Evolutionary conservation across 2,797 vertebrate species (phyloP).

Genomic region (Pangasius mekongensis): DNA sequence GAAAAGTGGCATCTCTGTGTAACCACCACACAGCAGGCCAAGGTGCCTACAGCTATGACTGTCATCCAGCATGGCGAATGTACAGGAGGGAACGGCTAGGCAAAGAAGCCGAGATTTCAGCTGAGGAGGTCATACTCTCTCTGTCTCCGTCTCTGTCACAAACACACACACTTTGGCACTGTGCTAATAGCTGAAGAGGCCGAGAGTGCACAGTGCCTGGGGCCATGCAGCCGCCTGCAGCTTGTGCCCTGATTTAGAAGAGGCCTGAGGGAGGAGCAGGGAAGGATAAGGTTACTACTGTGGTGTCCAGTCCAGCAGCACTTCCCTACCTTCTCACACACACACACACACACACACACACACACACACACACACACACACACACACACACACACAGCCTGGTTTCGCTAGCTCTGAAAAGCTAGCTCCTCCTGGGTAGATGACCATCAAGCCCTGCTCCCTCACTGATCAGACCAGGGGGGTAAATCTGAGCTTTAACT

Average conservation of each 20-base stretch:
- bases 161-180: conserved; percentile 15
- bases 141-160: conserved; percentile 16
- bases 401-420: not conserved
- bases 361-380: too few species aligned
- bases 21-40: conserved; percentile 17
- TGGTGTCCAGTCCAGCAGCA: conserved; percentile 35
- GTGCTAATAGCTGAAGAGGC: conserved; percentile 15
- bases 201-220: conserved; percentile 26
- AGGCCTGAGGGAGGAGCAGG: conserved; percentile 42
- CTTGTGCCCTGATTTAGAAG: conserved; percentile 43
- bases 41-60: conserved; percentile 32
- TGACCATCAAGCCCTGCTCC: not conserved
- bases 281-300: conserved; percentile 40
- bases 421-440: not conserved
- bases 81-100: conserved; percentile 42
- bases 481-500: not conserved
- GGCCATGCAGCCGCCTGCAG: conserved; percentile 31
- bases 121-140: conserved; percentile 24
- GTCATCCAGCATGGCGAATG: conserved; percentile 37
- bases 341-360: too few species aligned
- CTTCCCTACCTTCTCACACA: conserved; percentile 9
- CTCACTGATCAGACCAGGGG: not conserved
- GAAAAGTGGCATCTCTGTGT: conserved; percentile 33
- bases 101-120: conserved; percentile 45
- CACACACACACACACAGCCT: not conserved